phyloP scores from a whole-genome alignment of 2,113 vertebrate genomes.

The Gnathonemus longibarbis region DNA sequence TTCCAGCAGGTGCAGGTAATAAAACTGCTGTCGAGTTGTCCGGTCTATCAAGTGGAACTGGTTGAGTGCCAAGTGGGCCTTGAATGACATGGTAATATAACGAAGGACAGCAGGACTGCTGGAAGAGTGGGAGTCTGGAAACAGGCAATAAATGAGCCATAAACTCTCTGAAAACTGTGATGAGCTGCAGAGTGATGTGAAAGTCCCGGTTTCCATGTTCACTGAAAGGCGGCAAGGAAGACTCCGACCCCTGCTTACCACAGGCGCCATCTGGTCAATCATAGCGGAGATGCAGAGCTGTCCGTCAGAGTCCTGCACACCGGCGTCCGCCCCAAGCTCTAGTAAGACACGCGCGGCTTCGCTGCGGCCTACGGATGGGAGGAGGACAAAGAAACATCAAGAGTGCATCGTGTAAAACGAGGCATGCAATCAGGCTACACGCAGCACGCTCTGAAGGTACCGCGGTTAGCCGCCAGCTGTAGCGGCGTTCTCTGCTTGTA shows the following conservation, averaged over 20 bases:
- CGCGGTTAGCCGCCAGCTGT: constrained; percentile 51
- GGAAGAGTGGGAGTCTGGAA: neutral
- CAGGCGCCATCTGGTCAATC: constrained; percentile 50
- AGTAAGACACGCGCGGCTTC: constrained; percentile 46
- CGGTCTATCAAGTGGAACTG: constrained; percentile 54
- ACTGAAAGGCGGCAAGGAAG: neutral
- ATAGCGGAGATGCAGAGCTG: constrained; percentile 58
- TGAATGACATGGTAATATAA: constrained; percentile 13
- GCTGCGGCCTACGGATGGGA: constrained; percentile 41
- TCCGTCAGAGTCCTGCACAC: constrained; percentile 50
- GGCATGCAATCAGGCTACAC: neutral
- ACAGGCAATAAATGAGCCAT: neutral
- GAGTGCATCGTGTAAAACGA: neutral
- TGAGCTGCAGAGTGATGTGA: neutral
- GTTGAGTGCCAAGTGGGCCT: constrained; percentile 54
- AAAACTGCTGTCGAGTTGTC: constrained; percentile 50
- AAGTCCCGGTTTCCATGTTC: neutral
- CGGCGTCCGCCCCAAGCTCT: constrained; percentile 49
- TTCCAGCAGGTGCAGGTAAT: constrained; percentile 57
- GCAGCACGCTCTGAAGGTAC: constrained; percentile 27
- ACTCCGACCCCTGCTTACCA: constrained; percentile 40
- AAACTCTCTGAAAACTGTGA: neutral
- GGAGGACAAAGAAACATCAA: neutral
- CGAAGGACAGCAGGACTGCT: neutral
- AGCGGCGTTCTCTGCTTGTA: constrained; percentile 52